Conservation (phyloP, 2,797 vertebrate genomes). For the Chelidonichthys spinosus region DNA sequence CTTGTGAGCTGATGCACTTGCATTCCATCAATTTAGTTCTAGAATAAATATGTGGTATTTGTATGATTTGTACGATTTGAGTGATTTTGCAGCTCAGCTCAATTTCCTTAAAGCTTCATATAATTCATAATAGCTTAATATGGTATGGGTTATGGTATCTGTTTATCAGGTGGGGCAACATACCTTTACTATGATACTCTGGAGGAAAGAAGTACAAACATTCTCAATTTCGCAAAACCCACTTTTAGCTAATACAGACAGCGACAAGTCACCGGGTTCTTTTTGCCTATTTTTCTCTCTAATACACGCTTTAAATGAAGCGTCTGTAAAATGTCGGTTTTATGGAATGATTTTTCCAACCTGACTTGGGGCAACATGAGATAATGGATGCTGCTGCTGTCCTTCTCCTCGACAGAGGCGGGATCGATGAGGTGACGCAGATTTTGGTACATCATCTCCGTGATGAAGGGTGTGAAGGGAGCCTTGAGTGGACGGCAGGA, state of each 20-base stretch:
- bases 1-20: not conserved
- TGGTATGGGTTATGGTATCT: not conserved
- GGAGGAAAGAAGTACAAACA: not conserved
- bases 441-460: conserved; percentile 98
- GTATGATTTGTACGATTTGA: too few species aligned
- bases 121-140: not conserved
- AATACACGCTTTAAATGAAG: not conserved
- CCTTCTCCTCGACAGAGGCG: conserved; percentile 90
- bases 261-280: not conserved
- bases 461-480: conserved; percentile 98
- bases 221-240: not conserved
- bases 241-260: not conserved
- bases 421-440: conserved; percentile 92
- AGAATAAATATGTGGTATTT: not conserved
- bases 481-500: conserved; percentile 85
- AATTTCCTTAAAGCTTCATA: not conserved
- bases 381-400: conserved; percentile 94
- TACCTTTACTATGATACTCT: not conserved
- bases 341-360: conserved; percentile 76
- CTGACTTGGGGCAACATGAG: conserved; percentile 96
- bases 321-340: not conserved
- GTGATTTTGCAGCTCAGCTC: not conserved
- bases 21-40: not conserved
- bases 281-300: not conserved
- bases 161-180: not conserved